phyloP scores from a whole-genome alignment of 2,797 vertebrate genomes.

The Sebastes cheni region DNA sequence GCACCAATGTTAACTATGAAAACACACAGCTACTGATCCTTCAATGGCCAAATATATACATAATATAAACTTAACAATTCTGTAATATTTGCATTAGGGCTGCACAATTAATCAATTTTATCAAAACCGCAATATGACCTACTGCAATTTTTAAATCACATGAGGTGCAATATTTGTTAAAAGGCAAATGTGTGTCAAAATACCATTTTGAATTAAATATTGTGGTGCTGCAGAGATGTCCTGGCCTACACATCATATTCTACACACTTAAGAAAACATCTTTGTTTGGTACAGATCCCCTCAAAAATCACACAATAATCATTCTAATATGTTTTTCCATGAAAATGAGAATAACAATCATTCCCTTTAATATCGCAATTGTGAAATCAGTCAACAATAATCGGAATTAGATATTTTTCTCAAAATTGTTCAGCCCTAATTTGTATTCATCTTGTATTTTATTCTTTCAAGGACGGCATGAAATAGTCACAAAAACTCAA shows the following conservation, averaged over 20 bases:
- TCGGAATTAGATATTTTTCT: neutral
- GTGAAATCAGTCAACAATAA: neutral
- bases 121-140: neutral
- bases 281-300: no score
- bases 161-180: neutral
- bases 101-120: neutral
- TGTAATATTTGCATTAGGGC: neutral
- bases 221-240: no score
- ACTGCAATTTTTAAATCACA: neutral
- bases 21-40: neutral
- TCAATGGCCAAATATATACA: neutral
- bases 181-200: no score
- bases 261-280: no score
- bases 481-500: neutral
- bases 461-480: neutral
- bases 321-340: neutral
- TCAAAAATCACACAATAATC: neutral
- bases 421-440: neutral
- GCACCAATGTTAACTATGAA: neutral
- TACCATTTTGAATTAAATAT: no score
- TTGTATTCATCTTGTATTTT: neutral
- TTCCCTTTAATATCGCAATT: neutral
- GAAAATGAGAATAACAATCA: neutral
- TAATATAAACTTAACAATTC: neutral
- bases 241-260: no score